Conservation (phyloP, 2,888 invertebrate species). For the Phragmatobia fuliginosa region DNA sequence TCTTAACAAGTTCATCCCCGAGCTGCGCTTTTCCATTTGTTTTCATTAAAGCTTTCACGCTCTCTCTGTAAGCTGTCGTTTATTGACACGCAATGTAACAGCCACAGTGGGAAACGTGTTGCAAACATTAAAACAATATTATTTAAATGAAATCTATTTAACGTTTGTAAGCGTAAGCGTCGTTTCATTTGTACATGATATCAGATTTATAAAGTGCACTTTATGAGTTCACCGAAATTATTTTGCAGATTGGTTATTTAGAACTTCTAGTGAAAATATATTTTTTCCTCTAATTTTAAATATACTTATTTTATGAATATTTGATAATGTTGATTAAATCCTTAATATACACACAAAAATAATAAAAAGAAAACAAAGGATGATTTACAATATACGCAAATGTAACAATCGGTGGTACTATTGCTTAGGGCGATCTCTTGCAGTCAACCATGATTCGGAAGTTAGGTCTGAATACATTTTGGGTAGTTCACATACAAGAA, state of each 20-base stretch:
- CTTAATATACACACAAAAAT: no score
- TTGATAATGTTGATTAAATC: no score
- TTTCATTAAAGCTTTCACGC: constrained; percentile 77
- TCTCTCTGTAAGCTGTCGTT: constrained; percentile 57
- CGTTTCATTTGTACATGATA: not conserved
- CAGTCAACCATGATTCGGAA: no score
- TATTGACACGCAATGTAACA: constrained; percentile 58
- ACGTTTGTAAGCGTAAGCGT: not conserved
- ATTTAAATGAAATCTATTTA: constrained; percentile 8
- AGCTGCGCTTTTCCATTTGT: constrained; percentile 74
- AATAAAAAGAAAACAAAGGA: no score
- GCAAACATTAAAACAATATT: constrained; percentile 16
- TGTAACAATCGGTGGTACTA: no score
- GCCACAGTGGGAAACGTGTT: constrained; percentile 26
- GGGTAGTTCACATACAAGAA: no score
- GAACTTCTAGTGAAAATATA: not conserved
- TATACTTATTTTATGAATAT: not conserved
- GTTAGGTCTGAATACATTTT: no score
- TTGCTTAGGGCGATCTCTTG: no score
- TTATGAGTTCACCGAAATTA: not conserved
- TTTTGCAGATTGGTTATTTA: no score
- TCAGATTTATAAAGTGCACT: not conserved
- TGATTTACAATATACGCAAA: no score
- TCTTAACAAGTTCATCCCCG: constrained; percentile 59
- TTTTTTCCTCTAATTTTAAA: not conserved